Percentiles rank a stretch among this genome's conserved stretches.
These are phyloP conservation scores for Tyrannus savana DNA, from an alignment of 2,113 vertebrate genomes.

Conservation along the genomic window DNA sequence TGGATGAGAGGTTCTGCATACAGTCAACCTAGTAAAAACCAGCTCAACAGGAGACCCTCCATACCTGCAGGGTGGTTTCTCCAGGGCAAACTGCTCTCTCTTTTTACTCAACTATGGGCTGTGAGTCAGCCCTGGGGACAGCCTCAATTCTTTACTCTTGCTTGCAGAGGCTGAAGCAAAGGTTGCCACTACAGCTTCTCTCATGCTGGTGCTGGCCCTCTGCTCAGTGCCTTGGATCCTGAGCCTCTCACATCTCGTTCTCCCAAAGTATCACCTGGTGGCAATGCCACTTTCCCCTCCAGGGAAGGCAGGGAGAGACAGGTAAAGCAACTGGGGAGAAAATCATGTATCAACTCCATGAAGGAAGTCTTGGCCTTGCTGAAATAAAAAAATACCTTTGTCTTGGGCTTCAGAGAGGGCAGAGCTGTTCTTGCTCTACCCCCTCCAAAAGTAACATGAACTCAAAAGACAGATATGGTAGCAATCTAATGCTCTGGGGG, in stretches of 20 bases:
- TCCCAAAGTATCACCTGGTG: background rate
- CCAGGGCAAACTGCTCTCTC: background rate
- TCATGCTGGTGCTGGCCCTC: background rate
- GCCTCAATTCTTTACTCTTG: background rate
- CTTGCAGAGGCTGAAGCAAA: background rate
- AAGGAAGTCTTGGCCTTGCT: background rate
- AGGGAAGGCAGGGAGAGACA: background rate
- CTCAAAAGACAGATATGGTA: background rate
- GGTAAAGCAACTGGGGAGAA: background rate
- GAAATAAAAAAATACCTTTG: background rate
- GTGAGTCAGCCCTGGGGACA: background rate
- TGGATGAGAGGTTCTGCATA: background rate
- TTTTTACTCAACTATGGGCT: background rate
- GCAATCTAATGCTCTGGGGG: background rate
- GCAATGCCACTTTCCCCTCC: background rate
- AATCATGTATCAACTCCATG: fast-evolving
- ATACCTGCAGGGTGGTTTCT: background rate
- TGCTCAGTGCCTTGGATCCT: background rate
- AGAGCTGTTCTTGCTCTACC: background rate
- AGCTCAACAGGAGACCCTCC: background rate
- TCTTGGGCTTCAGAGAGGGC: background rate
- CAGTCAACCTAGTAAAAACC: background rate
- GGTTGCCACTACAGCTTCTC: background rate
- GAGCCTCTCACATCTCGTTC: background rate
- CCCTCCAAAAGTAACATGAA: background rate